phyloP scores from a whole-genome alignment of 2,797 vertebrate species.

The Merluccius polli region DNA sequence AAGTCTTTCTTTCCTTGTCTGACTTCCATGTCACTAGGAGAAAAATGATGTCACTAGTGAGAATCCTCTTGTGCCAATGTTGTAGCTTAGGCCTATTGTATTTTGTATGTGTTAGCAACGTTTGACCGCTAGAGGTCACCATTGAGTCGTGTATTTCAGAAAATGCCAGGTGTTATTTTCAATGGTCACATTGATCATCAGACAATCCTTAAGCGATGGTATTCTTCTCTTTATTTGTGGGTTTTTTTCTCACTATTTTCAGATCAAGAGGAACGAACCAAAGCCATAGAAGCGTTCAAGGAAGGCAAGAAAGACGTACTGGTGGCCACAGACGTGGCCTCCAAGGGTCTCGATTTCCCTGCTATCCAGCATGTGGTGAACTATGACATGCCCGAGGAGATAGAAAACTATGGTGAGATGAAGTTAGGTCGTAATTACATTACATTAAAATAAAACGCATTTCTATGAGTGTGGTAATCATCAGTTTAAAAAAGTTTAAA shows the following conservation, averaged over 20 bases:
- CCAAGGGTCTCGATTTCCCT: conserved; percentile 96
- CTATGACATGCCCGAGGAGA: conserved; percentile 98
- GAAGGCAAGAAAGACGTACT: conserved; percentile 96
- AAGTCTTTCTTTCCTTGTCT: not conserved
- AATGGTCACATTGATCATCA: not conserved
- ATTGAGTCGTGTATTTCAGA: not conserved
- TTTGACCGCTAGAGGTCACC: not conserved
- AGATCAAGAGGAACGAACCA: conserved; percentile 98
- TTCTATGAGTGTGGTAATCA: not conserved
- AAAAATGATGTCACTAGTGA: not conserved
- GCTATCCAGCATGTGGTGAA: conserved; percentile 98
- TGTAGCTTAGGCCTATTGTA: no score
- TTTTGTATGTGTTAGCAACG: not conserved
- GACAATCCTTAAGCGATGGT: not conserved
- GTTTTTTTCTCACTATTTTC: conserved; percentile 29
- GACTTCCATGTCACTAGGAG: not conserved
- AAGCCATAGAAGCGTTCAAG: conserved; percentile 96
- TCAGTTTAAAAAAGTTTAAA: not conserved
- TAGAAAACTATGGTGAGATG: conserved; percentile 92
- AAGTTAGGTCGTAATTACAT: not conserved
- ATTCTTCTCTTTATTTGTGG: not conserved
- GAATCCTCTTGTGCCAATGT: no score
- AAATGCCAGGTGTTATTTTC: not conserved
- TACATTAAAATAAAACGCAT: not conserved
- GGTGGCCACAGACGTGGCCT: conserved; percentile 95